Evolutionary conservation across 2,797 vertebrate species (phyloP).

Genomic region (Typhlichthys eigenmanni): DNA sequence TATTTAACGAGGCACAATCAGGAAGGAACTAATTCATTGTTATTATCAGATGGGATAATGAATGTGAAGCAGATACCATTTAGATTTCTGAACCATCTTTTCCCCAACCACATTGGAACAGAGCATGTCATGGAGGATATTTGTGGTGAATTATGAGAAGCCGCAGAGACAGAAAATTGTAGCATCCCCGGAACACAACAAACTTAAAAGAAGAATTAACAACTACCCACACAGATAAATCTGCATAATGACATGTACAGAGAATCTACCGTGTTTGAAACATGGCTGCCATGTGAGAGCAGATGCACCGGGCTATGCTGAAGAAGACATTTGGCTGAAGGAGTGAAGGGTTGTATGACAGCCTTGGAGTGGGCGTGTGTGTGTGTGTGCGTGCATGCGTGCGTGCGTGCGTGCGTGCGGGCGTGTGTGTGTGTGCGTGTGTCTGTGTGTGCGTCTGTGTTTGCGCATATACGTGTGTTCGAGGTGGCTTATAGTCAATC

Average conservation of each 20-base stretch:
- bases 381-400: background rate
- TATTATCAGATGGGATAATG: background rate
- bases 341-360: background rate
- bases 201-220: too few species aligned
- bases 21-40: too few species aligned
- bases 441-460: background rate
- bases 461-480: background rate
- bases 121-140: too few species aligned
- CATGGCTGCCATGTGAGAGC: background rate
- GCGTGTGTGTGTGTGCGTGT: background rate
- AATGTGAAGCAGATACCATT: background rate
- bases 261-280: too few species aligned
- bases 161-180: too few species aligned
- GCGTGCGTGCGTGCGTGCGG: background rate
- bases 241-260: too few species aligned
- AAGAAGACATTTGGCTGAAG: background rate
- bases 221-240: background rate
- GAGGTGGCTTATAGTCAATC: background rate
- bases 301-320: constrained; percentile 1
- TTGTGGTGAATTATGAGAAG: too few species aligned
- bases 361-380: background rate
- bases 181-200: too few species aligned
- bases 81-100: too few species aligned
- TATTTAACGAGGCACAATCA: too few species aligned
- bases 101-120: too few species aligned